Evolutionary conservation across 1,140 invertebrate species (phyloP).

Genomic region (Drosophila nebulosa): DNA sequence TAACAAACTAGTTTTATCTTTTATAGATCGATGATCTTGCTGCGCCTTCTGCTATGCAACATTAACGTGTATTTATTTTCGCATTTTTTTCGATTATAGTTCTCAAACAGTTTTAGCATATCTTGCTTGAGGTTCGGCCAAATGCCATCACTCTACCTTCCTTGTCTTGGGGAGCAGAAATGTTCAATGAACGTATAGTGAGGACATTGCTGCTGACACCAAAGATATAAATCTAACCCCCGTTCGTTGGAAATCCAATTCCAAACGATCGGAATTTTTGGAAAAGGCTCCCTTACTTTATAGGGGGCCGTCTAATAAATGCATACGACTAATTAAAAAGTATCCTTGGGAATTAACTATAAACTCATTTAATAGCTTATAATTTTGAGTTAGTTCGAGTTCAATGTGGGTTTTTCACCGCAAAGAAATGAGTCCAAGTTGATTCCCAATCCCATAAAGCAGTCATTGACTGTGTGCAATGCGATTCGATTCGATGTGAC

Average conservation of each 20-base stretch:
- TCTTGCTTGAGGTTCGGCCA: neutral
- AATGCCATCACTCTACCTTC: slow-evolving; percentile 40
- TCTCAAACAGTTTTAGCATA: slow-evolving; percentile 44
- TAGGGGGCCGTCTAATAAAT: slow-evolving; percentile 58
- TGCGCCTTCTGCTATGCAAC: slow-evolving; percentile 17
- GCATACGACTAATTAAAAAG: slow-evolving; percentile 9
- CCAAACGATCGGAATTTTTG: slow-evolving; percentile 66
- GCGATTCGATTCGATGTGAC: slow-evolving; percentile 11
- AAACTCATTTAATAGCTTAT: neutral
- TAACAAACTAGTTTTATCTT: neutral
- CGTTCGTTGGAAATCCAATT: slow-evolving; percentile 34
- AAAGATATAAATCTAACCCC: slow-evolving; percentile 56
- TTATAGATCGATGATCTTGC: neutral
- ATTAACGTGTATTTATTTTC: slow-evolving; percentile 5
- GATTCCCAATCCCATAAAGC: slow-evolving; percentile 45
- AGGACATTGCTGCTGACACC: slow-evolving; percentile 74
- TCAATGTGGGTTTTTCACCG: neutral
- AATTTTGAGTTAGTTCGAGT: neutral
- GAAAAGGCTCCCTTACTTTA: slow-evolving; percentile 64
- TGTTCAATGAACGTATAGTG: slow-evolving; percentile 74
- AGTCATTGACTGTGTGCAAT: slow-evolving; percentile 47
- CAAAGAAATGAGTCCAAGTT: slow-evolving; percentile 42
- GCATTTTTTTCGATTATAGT: slow-evolving; percentile 20
- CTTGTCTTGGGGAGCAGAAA: slow-evolving; percentile 77
- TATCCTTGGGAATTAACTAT: too few relatives aligned